phyloP scores from a whole-genome alignment of 2,113 vertebrate genomes.

The Rafetus swinhoei region DNA sequence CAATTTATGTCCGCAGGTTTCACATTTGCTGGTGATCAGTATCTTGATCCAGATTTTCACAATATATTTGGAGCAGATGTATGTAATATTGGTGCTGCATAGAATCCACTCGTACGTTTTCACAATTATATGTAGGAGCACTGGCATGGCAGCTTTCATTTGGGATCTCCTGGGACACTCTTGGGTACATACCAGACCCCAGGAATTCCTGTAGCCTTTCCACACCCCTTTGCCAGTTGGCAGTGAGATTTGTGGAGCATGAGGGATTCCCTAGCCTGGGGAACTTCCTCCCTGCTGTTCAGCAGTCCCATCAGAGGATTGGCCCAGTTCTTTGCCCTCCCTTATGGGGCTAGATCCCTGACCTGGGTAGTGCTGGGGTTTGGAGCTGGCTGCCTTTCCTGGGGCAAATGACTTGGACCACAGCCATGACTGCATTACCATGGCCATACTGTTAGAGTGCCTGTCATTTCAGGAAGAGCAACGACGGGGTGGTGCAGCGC shows the following conservation, averaged over 20 bases:
- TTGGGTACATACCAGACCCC: background rate
- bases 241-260: background rate
- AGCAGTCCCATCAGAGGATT: background rate
- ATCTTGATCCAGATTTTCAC: background rate
- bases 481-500: constrained; percentile 86
- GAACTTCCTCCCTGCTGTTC: background rate
- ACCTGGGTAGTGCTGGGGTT: background rate
- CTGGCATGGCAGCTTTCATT: background rate
- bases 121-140: background rate
- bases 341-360: background rate
- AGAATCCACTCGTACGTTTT: background rate
- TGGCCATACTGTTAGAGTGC: accelerated
- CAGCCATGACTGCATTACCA: background rate
- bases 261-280: background rate
- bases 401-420: background rate
- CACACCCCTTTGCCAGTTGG: background rate
- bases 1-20: background rate
- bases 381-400: background rate
- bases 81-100: no score
- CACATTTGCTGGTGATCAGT: background rate
- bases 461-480: constrained; percentile 84
- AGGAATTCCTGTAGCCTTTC: background rate
- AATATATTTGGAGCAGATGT: background rate
- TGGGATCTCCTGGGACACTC: background rate
- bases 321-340: background rate